phyloP scores from a whole-genome alignment of 2,113 vertebrate genomes.

The Rhinolophus sinicus region DNA sequence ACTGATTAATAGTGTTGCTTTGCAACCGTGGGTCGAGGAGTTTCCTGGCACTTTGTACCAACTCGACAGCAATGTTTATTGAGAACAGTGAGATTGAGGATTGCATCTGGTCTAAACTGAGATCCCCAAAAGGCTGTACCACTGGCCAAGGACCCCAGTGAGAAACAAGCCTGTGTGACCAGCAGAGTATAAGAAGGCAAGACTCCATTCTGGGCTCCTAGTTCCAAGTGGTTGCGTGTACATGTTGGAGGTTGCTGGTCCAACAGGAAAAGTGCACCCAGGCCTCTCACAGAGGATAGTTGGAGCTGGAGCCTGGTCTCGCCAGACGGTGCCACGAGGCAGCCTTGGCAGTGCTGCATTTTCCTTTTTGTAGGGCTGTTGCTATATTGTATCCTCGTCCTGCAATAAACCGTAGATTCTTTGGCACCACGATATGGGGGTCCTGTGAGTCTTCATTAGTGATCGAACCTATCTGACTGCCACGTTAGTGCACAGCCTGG shows the following conservation, averaged over 20 bases:
- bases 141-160: neutral
- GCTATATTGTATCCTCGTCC: neutral
- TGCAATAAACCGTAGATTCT: neutral
- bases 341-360: neutral
- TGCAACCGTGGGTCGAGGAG: neutral
- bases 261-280: neutral
- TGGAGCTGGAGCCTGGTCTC: neutral
- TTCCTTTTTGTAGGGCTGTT: neutral
- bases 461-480: neutral
- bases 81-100: neutral
- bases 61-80: neutral
- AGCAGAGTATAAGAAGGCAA: neutral
- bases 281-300: neutral
- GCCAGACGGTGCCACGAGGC: rapidly evolving
- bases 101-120: neutral
- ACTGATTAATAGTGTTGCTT: neutral
- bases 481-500: rapidly evolving
- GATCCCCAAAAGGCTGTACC: neutral
- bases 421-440: neutral
- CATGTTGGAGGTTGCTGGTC: neutral
- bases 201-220: neutral
- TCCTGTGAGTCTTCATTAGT: neutral
- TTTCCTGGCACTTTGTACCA: neutral
- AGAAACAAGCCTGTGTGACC: neutral
- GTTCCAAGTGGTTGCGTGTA: rapidly evolving